Percentiles rank a stretch among this genome's conserved stretches.
Evolutionary conservation across 2,797 vertebrate species (phyloP).

Genomic region (Cossypha dichroa): DNA sequence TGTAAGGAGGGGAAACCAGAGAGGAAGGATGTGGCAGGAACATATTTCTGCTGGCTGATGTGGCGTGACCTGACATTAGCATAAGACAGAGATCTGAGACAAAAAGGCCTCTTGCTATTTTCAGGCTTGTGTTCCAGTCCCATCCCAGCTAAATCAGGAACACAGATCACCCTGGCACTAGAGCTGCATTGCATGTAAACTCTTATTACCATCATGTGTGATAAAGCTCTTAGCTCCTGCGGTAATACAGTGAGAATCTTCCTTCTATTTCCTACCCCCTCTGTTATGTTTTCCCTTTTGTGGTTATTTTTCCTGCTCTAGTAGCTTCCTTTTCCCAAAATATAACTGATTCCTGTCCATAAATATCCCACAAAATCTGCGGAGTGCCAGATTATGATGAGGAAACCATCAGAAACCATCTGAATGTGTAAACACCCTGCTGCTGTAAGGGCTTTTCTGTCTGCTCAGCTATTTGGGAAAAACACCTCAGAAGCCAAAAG

Average conservation of each 20-base stretch:
- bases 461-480: constrained; percentile 27
- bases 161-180: accelerated
- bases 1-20: neutral
- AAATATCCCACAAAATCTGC: constrained; percentile 36
- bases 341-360: neutral
- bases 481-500: constrained; percentile 42
- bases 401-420: neutral
- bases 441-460: constrained; percentile 35
- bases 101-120: neutral
- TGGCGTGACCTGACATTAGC: accelerated
- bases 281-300: neutral
- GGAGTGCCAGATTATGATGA: neutral
- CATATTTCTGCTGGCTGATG: neutral
- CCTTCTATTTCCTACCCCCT: neutral
- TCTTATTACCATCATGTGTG: neutral
- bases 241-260: neutral
- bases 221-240: neutral
- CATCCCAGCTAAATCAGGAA: neutral
- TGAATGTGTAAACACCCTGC: neutral
- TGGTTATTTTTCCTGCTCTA: neutral
- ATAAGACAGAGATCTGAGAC: neutral
- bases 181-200: neutral
- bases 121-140: neutral
- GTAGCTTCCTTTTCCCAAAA: constrained; percentile 4
- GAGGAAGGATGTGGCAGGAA: neutral